Evolutionary conservation across 2,113 vertebrate species (phyloP), one percentile per base, ranked within the genome.

Genomic region (Ciconia boyciana): DNA sequence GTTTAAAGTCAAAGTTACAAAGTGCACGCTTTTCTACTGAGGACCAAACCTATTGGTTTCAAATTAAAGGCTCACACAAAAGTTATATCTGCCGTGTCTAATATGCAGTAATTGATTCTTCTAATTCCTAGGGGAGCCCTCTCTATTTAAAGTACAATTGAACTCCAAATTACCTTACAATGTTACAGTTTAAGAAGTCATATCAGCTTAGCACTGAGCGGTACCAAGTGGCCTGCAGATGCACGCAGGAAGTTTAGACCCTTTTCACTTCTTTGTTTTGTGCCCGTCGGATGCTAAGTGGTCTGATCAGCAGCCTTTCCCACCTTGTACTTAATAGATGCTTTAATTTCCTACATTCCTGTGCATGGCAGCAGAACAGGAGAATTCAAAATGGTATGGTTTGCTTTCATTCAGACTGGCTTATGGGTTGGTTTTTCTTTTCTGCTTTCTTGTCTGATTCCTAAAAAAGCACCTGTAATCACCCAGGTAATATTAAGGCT

Each of bases 51-150:
- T 93, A 46, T 43, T 55, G n/a, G 61, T 92, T 96, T 96, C 78
- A 95, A 92, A 97, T 96, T 97, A 96, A 97, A 96, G 61, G 31
- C 89, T 97, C 88, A 79, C 70, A 55, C 61, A 68, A 48, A 97
- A 98, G 80, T 93, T 96, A 5, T 93, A 76, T 84, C 79, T 95
- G 69, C 89, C 89, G 25, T 72, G 57, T 96, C 85, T 84, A 90
- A 71, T 44, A 83, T 46, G 55, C 26, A 91, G 44, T 84, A 94
- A 83, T 93, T 96, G 92, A 97, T 97, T 97, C 80, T 85, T 90
- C 76, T 87, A 44, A 55, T 94, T 97, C 91, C 82, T 93, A 34
- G 62, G 68, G 89, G 96, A 97, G n/a, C n/a, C 16, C 3, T 97
- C 94, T 69, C 58, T 90, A 16, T 80, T 77, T 96, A 82, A 96